Base-by-base conservation (phyloP, 2,113 vertebrate genomes). In the Lanius collurio region DNA sequence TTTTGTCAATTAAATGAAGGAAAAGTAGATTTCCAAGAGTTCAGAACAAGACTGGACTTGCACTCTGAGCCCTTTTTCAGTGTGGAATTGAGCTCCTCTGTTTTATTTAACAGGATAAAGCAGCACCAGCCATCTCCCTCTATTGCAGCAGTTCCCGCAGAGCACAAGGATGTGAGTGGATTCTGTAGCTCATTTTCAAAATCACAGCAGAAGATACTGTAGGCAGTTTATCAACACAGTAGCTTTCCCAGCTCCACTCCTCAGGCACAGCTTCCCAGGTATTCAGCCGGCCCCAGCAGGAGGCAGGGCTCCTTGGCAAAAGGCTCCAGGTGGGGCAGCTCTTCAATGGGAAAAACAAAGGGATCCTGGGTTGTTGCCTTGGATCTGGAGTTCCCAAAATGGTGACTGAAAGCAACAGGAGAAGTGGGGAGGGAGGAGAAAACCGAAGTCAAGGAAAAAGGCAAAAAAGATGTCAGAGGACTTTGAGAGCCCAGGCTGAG, bases 1-100 rank as follows among this genome's bases (percentile, higher is more conserved):
- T 95, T 97, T 96, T 94, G 93, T 89, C 94, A 94, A 95, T 95
- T 97, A 94, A 89, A 68, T 69, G 89, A 87, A 91, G 89, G 89
- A 89, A 97, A 94, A 93, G 71, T 53, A 87, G 78, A 94, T 89
- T 95, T 95, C 93, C 81, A 94, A 93, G 94, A 62, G 75, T 56
- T 95, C 55, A 67, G 87, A 77, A 74, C 93, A 95, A 92, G 93
- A 94, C 85, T 11, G 13, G 79, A 44, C 92, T 95, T 95, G 94
- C 39, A 44, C 56, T 88, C 24, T 0, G 65, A 89, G 90, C 75
- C 28, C 49, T 42, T 91, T 89, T 55, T 50, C 22, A 3, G 59
- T 15, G 75, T 42, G 46, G 9, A 27, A 13, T 53, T 27, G 55
- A 95, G 78, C 84, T 90, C 13, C 86, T 84, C 83, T 50, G 9